A percentile compares a stretch with the other conserved stretches of the same genome.
Evolutionary conservation across 2,888 invertebrate species (phyloP).

Genomic region (Lepas anatifera): DNA sequence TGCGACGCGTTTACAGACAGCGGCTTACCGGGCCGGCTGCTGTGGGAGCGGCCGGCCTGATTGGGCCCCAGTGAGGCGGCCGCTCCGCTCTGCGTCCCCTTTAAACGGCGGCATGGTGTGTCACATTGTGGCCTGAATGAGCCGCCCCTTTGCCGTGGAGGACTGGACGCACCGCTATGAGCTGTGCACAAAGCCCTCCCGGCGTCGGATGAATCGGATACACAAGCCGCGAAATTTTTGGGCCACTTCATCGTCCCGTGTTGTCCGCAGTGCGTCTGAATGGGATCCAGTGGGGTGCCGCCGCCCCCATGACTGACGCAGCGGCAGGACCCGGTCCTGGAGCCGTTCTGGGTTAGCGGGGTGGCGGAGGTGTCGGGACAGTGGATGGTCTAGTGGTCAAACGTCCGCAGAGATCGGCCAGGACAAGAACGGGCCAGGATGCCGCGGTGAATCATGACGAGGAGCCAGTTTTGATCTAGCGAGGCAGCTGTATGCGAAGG

Average conservation of each 20-base stretch:
- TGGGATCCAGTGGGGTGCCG: background rate
- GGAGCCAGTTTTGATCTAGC: too few relatives aligned
- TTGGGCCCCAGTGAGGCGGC: background rate
- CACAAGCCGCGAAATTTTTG: slow-evolving; percentile 9
- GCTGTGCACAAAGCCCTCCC: background rate
- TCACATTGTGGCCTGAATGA: background rate
- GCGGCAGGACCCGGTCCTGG: too few relatives aligned
- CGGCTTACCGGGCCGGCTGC: background rate
- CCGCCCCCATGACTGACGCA: too few relatives aligned
- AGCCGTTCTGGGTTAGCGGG: too few relatives aligned
- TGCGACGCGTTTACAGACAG: background rate
- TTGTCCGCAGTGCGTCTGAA: too few relatives aligned
- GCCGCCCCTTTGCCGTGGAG: background rate
- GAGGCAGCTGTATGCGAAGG: too few relatives aligned
- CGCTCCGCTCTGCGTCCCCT: background rate
- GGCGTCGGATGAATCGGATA: background rate
- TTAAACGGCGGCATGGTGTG: background rate
- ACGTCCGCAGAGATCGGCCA: too few relatives aligned
- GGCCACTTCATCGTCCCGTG: background rate
- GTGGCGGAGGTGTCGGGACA: too few relatives aligned
- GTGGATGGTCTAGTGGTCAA: too few relatives aligned
- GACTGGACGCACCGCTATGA: background rate
- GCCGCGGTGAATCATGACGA: too few relatives aligned
- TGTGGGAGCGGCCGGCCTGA: too few relatives aligned
- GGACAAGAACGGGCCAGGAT: too few relatives aligned